Evolutionary conservation across 2,888 invertebrate species (phyloP), one percentile per base, ranked within the genome.

Genomic region (Oxystoma pomonae): DNA sequence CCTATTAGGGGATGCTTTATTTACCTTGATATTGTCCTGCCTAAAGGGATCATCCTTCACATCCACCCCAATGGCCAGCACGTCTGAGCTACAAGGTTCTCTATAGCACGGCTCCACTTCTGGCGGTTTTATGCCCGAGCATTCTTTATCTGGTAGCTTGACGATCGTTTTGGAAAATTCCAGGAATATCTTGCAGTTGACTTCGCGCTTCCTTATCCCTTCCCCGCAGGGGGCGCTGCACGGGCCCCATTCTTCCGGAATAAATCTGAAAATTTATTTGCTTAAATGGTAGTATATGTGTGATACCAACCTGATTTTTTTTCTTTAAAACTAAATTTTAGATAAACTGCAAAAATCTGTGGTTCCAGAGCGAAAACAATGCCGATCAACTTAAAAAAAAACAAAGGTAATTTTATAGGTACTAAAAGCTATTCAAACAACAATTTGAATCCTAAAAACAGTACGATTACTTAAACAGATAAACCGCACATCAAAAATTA

Each of bases 111-210:
- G 84, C 76, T 95, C 94, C 0, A 87, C 87, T 70, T 92, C 91
- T 16, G 86, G 78, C 0, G 96, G 96, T 75, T 93, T 94, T 0
- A 87, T 88, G 0, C 94, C 95, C 72, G 90, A 87, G 76, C 97
- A 97, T 75, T 95, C 90, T 60, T 87, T 86, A 75, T 96, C 95
- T 0, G 95, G 94, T 9, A 96, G 83, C 70, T 90, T 92, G 2
- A 93, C 94, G 60, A 94, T 90, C 0, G 94, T 94, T 70, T 90
- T 86, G 63, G 95, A 93, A 80, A 95, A 96, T 79, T 95, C 94
- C 66, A 97, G 83, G 81, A 92, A 96, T 73, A 97, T 96, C 83
- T 94, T 94, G 82, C 98, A 98, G 72, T 91, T 89, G n/a, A 96
- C 96, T 72, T 90, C 87, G 35, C 96, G 87, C 68, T 88, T 89